phyloP scores from a whole-genome alignment of 2,113 vertebrate genomes.

The Mirza zaza region DNA sequence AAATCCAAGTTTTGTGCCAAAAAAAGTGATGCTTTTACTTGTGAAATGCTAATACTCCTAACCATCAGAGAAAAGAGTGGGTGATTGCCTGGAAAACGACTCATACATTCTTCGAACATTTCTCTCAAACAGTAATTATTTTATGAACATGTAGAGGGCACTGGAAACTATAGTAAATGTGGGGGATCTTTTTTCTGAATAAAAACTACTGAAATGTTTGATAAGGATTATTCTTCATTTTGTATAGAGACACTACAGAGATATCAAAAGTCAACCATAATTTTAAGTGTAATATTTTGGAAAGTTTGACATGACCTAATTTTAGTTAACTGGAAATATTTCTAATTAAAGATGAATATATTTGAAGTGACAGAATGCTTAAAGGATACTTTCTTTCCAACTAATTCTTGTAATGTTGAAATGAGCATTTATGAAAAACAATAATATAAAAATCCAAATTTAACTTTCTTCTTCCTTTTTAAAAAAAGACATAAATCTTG shows the following conservation, averaged over 20 bases:
- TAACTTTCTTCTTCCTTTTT: constrained; percentile 20
- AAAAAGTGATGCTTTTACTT: constrained; percentile 41
- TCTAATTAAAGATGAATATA: constrained; percentile 49
- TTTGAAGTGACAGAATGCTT: constrained; percentile 43
- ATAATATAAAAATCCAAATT: background rate
- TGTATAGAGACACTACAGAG: background rate
- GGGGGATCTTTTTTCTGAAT: constrained; percentile 39
- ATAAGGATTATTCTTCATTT: constrained; percentile 29
- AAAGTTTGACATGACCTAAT: constrained; percentile 62
- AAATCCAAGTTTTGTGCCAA: constrained; percentile 26
- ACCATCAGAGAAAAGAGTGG: constrained; percentile 52
- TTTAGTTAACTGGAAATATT: constrained; percentile 56
- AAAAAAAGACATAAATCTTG: background rate
- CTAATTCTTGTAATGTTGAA: background rate
- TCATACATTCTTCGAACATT: constrained; percentile 30
- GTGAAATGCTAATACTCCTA: constrained; percentile 30
- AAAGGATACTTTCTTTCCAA: constrained; percentile 44
- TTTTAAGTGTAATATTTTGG: constrained; percentile 62
- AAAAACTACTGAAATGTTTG: background rate
- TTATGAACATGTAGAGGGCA: background rate
- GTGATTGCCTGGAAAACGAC: constrained; percentile 50
- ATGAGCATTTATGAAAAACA: constrained; percentile 38
- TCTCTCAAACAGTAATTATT: constrained; percentile 41
- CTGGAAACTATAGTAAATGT: constrained; percentile 15
- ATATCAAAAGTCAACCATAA: constrained; percentile 27